Conservation (phyloP, 2,888 invertebrate species). For the Callinectes sapidus region DNA sequence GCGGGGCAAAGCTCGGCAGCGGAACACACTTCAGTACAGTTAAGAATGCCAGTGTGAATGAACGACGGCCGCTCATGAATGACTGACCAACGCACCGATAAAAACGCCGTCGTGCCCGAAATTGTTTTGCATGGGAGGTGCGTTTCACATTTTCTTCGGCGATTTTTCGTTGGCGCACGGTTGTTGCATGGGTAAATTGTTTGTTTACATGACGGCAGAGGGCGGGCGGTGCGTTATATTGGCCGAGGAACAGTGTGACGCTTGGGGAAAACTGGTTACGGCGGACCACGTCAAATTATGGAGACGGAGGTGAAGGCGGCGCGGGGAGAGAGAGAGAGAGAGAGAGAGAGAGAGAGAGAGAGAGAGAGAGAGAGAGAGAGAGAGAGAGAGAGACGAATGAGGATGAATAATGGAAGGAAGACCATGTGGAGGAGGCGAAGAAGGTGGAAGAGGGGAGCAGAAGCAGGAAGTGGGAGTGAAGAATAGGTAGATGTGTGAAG, state of each 20-base stretch:
- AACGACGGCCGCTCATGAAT: not conserved
- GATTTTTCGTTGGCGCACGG: slow-evolving; percentile 4
- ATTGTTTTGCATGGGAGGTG: slow-evolving; percentile 35
- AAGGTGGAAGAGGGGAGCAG: not conserved
- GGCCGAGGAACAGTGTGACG: not conserved
- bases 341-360: slow-evolving; percentile 22
- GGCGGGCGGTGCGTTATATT: not conserved
- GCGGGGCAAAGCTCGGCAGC: not conserved
- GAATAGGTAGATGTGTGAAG: slow-evolving; percentile 13
- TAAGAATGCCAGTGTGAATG: slow-evolving; percentile 48
- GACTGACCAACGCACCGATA: not conserved
- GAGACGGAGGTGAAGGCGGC: not conserved
- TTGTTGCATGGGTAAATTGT: not conserved
- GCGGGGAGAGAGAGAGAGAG: slow-evolving; percentile 2
- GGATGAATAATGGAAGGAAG: slow-evolving; percentile 26
- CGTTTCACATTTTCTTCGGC: slow-evolving; percentile 41
- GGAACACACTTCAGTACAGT: slow-evolving; percentile 37
- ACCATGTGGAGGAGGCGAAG: not conserved
- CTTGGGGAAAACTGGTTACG: slow-evolving; percentile 17
- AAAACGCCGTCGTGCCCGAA: slow-evolving; percentile 40
- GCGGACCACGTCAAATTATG: slow-evolving; percentile 24
- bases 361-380: slow-evolving; percentile 41
- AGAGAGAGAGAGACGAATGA: slow-evolving; percentile 46
- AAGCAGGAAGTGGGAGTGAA: slow-evolving; percentile 26
- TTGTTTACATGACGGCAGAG: not conserved